Conservation (phyloP, 2,797 vertebrate genomes). For the Gymnopithys bicolor region DNA sequence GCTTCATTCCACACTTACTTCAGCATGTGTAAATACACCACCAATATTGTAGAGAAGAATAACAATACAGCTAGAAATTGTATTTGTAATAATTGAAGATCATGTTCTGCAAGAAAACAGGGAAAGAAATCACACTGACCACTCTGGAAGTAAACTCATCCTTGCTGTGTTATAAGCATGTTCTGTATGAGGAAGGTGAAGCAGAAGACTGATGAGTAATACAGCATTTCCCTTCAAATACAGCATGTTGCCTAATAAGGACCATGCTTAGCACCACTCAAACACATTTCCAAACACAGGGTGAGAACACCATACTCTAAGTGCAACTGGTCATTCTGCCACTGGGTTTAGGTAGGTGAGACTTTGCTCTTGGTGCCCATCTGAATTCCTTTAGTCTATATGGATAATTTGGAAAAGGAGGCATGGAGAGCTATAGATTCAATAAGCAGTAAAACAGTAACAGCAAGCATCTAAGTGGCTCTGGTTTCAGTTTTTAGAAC, state of each 20-base stretch:
- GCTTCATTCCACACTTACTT: slow-evolving; percentile 15
- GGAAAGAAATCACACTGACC: slow-evolving; percentile 10
- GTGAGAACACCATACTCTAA: not conserved
- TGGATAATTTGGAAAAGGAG: not conserved
- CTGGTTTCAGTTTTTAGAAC: not conserved
- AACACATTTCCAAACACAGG: not conserved
- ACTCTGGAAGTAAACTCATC: not conserved
- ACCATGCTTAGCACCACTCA: not conserved
- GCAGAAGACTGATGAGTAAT: not conserved
- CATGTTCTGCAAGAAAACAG: slow-evolving; percentile 22
- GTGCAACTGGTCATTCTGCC: not conserved
- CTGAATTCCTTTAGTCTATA: not conserved
- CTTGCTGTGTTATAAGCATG: not conserved
- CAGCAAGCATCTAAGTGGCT: not conserved
- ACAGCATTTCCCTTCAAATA: not conserved
- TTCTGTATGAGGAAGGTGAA: not conserved
- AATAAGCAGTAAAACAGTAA: not conserved
- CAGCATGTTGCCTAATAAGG: not conserved
- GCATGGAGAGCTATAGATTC: not conserved
- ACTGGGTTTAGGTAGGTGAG: not conserved
- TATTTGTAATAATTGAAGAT: not conserved
- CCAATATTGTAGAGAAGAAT: not conserved
- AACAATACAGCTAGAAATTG: not conserved
- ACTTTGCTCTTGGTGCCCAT: not conserved
- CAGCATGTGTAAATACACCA: not conserved